phyloP scores from a whole-genome alignment of 1,140 invertebrate species.

The Drosophila kurseongensis region DNA sequence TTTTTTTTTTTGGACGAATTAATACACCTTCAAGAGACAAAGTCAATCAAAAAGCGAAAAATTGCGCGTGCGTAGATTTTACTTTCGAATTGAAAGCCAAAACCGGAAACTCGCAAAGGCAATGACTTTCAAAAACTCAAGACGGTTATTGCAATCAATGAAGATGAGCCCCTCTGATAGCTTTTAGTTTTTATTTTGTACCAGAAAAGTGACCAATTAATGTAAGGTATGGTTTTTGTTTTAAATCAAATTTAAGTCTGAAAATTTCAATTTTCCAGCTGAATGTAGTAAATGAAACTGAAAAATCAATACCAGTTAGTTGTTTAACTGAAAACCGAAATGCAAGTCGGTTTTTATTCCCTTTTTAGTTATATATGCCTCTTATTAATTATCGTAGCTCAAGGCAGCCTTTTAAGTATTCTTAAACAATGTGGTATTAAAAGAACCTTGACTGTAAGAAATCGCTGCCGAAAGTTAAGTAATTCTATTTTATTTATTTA shows the following conservation, averaged over 20 bases:
- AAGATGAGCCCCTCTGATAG: conserved; percentile 19
- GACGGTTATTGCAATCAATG: conserved; percentile 20
- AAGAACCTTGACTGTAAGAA: not conserved
- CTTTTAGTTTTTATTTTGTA: not conserved
- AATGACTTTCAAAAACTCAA: conserved; percentile 42
- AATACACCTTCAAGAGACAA: conserved; percentile 36
- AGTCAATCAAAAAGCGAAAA: conserved; percentile 44
- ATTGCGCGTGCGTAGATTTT: conserved; percentile 35
- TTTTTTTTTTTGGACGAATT: conserved; percentile 41
- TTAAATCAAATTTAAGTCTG: not conserved
- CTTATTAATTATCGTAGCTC: too few species aligned
- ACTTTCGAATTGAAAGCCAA: conserved; percentile 54
- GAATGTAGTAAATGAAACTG: not conserved
- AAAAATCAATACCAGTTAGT: not conserved
- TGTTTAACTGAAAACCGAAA: not conserved
- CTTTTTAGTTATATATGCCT: not conserved
- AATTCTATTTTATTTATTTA: conserved; percentile 1
- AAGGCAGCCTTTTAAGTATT: not conserved
- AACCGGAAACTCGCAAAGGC: conserved; percentile 17
- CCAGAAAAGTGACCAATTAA: conserved; percentile 19
- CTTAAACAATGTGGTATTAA: not conserved
- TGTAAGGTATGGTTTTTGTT: not conserved
- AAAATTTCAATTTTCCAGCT: not conserved
- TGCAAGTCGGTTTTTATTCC: not conserved
- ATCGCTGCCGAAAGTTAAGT: conserved; percentile 20